A percentile compares a stretch with the other conserved stretches of the same genome.
Conservation (phyloP, 2,113 vertebrate genomes). For the Peromyscus leucopus region DNA sequence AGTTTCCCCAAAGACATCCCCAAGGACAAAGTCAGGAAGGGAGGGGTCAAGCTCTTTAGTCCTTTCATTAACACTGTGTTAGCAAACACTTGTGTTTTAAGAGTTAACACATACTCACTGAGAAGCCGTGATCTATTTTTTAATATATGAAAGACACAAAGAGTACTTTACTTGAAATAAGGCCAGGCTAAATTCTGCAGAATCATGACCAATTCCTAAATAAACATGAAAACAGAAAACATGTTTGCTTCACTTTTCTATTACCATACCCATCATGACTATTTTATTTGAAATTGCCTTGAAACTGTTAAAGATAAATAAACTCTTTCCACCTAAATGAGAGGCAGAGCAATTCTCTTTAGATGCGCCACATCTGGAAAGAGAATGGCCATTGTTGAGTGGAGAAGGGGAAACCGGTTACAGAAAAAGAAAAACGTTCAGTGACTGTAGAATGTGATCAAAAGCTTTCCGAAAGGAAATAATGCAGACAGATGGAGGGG, state of each 20-base stretch:
- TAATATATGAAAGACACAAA: slow-evolving; percentile 1
- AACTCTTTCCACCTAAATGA: slow-evolving; percentile 49
- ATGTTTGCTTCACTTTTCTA: slow-evolving; percentile 65
- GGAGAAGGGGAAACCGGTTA: slow-evolving; percentile 56
- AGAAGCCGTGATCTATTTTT: slow-evolving; percentile 5
- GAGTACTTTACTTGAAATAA: slow-evolving; percentile 32
- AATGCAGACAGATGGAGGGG: slow-evolving; percentile 27
- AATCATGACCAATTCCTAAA: slow-evolving; percentile 41
- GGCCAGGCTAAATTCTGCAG: slow-evolving; percentile 45
- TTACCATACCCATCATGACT: slow-evolving; percentile 22
- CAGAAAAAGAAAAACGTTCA: slow-evolving; percentile 45
- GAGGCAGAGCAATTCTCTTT: slow-evolving; percentile 62
- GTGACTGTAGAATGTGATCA: slow-evolving; percentile 39
- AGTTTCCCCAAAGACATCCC: background rate
- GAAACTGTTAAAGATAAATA: slow-evolving; percentile 64
- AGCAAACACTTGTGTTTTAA: slow-evolving; percentile 19
- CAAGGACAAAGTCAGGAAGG: background rate
- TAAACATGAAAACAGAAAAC: slow-evolving; percentile 54
- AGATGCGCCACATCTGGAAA: slow-evolving; percentile 68
- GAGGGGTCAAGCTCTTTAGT: background rate
- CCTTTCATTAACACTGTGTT: background rate
- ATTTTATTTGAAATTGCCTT: slow-evolving; percentile 67
- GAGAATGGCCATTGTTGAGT: slow-evolving; percentile 66
- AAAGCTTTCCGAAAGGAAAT: slow-evolving; percentile 65
- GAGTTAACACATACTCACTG: background rate